Evolutionary conservation across 2,797 vertebrate species (phyloP).

Genomic region (Melanotaenia pygmaea): DNA sequence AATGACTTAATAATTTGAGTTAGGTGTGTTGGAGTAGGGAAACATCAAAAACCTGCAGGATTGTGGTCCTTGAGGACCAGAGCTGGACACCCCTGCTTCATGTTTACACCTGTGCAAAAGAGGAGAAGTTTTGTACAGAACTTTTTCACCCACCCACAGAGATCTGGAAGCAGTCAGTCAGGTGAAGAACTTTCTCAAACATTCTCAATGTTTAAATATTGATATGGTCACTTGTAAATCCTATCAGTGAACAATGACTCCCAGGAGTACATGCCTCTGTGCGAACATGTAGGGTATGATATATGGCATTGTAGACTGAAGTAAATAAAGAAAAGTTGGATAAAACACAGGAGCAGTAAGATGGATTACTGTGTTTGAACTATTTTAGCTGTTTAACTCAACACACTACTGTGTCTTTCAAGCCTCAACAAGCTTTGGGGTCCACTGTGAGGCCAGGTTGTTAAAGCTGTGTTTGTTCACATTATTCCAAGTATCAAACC

Average conservation of each 20-base stretch:
- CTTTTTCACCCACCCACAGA: neutral
- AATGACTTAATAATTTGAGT: too few species aligned
- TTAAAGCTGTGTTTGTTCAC: neutral
- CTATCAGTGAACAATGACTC: neutral
- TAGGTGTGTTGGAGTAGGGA: too few species aligned
- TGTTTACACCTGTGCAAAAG: neutral
- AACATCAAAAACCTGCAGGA: too few species aligned
- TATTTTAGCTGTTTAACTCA: neutral
- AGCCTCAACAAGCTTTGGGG: neutral
- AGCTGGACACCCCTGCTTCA: neutral
- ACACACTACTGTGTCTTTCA: neutral
- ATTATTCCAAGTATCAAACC: neutral
- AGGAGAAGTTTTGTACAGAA: too few species aligned
- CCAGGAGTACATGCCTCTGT: neutral
- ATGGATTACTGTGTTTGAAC: neutral
- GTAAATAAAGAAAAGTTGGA: neutral
- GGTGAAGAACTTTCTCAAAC: neutral
- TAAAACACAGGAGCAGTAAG: neutral
- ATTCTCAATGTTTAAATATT: neutral
- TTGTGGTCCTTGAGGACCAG: too few species aligned
- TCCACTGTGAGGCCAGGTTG: neutral
- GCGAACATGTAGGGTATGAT: neutral
- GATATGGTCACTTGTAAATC: slow-evolving; percentile 9
- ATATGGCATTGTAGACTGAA: neutral
- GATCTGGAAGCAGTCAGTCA: neutral